Conservation (phyloP, 2,888 invertebrate genomes). For the Nephrotoma appendiculata region DNA sequence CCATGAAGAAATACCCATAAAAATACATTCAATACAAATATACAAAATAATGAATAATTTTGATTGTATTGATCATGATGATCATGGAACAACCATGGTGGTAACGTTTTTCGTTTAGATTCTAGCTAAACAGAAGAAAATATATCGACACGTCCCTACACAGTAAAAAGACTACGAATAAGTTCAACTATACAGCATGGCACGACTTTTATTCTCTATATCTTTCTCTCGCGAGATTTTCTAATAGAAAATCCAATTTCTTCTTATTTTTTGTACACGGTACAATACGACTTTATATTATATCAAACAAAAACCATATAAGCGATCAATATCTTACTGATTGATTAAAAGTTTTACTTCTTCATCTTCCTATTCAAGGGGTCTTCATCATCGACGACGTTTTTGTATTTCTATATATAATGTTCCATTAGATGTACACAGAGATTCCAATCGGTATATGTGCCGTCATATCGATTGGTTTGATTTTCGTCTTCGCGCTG, state of each 20-base stretch:
- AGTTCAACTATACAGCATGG: not conserved
- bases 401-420: not conserved
- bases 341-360: not conserved
- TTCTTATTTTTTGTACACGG: not conserved
- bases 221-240: not conserved
- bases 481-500: not conserved
- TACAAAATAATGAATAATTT: not conserved
- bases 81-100: not conserved
- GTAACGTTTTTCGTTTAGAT: not conserved
- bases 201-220: not conserved
- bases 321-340: not conserved
- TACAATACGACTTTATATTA: not conserved
- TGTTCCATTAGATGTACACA: not conserved
- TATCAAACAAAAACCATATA: not conserved
- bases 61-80: not conserved
- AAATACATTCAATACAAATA: not conserved
- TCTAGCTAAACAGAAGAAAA: not conserved
- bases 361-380: not conserved
- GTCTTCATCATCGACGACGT: not conserved
- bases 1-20: no score
- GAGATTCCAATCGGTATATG: not conserved
- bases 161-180: not conserved
- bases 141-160: not conserved
- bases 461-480: not conserved
- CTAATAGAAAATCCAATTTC: not conserved